Evolutionary conservation across 2,113 vertebrate species (phyloP), one percentile per base, ranked within the genome.

Genomic region (Hymenochirus boettgeri): DNA sequence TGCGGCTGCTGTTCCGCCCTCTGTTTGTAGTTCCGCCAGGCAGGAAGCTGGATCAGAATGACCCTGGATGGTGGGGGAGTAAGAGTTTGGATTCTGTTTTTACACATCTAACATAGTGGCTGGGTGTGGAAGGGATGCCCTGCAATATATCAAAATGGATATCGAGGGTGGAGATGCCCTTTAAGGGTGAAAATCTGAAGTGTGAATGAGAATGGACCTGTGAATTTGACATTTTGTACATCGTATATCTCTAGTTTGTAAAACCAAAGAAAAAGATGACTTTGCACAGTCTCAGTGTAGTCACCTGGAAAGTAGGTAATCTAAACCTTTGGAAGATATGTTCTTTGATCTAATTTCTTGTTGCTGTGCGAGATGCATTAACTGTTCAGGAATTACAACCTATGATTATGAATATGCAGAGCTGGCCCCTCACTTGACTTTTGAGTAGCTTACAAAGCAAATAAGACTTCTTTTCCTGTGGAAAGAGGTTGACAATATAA

Each of bases 271-370:
- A 21, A 47, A 12, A 46, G 25, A 47, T 26, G 39, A 18, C 42
- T 25, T 45, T 47, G 3, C 22, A 27, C 42, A 8, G 31, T 50
- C 31, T 50, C 22, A 19, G 10, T 52, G 51, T 50, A 59, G 55
- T 66, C 55, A 22, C 26, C 55, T 57, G 46, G 57, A 66, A 58
- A 42, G 52, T 42, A 33, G 52, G 56, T 52, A 67, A 52, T 52
- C 33, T 39, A 52, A 26, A 54, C 56, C 56, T 52, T 21, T 7
- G 47, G 64, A 47, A 59, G 26, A 25, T 13, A 8, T 12, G 17
- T 31, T 26, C 4, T 58, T 57, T 66, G 63, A 66, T 66, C 63
- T 67, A 67, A 67, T 67, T 59, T 67, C 42, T 66, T 65, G 63
- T 65, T 65, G 45, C 63, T n/a, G 27, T 48, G 55, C 55, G 51